Evolutionary conservation across 2,113 vertebrate genomes (phyloP).

Genomic region (Elephantulus edwardii): DNA sequence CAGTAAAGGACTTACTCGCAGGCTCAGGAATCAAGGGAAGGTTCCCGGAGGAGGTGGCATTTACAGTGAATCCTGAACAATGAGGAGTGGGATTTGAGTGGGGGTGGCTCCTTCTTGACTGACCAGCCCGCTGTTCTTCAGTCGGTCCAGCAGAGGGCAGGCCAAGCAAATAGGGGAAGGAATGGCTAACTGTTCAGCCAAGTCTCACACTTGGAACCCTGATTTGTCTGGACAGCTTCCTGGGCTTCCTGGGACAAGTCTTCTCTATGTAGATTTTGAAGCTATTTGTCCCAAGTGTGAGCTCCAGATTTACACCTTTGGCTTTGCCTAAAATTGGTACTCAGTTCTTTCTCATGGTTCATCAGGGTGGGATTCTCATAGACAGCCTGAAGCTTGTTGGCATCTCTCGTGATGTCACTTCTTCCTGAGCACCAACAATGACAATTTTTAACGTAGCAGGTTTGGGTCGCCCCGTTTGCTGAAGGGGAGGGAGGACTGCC

Average conservation of each 20-base stretch:
- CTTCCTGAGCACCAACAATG: not conserved
- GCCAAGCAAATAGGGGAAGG: slow-evolving; percentile 19
- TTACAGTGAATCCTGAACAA: not conserved
- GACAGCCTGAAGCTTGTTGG: not conserved
- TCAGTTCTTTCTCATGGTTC: not conserved
- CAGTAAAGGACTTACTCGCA: not conserved
- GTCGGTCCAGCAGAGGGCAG: slow-evolving; percentile 76
- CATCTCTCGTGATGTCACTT: not conserved
- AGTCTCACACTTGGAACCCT: not conserved
- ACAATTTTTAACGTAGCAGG: not conserved
- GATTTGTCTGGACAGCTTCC: not conserved
- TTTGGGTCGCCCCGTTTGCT: not conserved
- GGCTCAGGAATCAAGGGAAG: not conserved
- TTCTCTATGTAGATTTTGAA: not conserved
- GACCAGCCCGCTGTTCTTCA: not conserved
- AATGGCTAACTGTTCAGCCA: not conserved
- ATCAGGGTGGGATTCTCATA: accelerated
- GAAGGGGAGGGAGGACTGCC: not conserved
- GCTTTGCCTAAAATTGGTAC: not conserved
- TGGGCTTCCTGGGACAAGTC: not conserved
- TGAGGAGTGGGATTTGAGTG: not conserved
- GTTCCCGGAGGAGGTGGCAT: slow-evolving; percentile 25
- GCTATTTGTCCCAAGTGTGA: not conserved
- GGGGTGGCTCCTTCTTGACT: not conserved
- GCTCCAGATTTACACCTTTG: not conserved